phyloP scores from a whole-genome alignment of 2,113 vertebrate genomes.

The Hipposideros armiger region DNA sequence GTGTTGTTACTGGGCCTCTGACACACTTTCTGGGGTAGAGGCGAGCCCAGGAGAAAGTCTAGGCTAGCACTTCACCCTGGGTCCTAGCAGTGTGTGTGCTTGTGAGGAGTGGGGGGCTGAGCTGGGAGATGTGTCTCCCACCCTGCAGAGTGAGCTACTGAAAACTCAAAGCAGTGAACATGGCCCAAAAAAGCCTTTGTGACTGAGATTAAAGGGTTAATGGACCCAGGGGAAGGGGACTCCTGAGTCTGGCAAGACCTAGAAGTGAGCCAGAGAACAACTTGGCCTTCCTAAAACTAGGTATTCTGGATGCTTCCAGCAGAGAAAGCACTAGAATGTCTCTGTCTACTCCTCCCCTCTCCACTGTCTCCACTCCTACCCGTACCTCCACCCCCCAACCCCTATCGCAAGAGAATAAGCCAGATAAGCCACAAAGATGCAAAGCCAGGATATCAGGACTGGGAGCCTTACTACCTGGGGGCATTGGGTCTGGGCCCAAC shows the following conservation, averaged over 20 bases:
- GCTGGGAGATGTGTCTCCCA: not conserved
- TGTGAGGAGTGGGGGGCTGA: not conserved
- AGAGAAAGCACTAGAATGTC: slow-evolving; percentile 22
- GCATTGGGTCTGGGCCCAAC: not conserved
- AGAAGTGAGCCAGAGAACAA: slow-evolving; percentile 54
- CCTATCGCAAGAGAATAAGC: not conserved
- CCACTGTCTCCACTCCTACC: not conserved
- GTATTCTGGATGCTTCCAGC: slow-evolving; percentile 38
- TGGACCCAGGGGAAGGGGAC: not conserved
- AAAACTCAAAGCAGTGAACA: not conserved
- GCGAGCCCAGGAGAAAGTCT: not conserved
- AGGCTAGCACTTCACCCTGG: not conserved
- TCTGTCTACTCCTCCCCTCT: not conserved
- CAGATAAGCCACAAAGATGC: slow-evolving; percentile 11
- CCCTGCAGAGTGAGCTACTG: slow-evolving; percentile 21
- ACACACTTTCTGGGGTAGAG: slow-evolving; percentile 31
- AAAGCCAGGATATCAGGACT: not conserved
- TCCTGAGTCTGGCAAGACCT: not conserved
- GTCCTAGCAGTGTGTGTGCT: not conserved
- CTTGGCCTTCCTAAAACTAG: slow-evolving; percentile 50
- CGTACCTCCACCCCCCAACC: not conserved
- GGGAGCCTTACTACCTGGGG: not conserved
- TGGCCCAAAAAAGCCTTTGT: not conserved
- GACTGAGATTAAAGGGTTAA: slow-evolving; percentile 42
- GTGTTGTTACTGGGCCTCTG: slow-evolving; percentile 41